Evolutionary conservation across 2,113 vertebrate genomes (phyloP).

Genomic region (Rissa tridactyla): DNA sequence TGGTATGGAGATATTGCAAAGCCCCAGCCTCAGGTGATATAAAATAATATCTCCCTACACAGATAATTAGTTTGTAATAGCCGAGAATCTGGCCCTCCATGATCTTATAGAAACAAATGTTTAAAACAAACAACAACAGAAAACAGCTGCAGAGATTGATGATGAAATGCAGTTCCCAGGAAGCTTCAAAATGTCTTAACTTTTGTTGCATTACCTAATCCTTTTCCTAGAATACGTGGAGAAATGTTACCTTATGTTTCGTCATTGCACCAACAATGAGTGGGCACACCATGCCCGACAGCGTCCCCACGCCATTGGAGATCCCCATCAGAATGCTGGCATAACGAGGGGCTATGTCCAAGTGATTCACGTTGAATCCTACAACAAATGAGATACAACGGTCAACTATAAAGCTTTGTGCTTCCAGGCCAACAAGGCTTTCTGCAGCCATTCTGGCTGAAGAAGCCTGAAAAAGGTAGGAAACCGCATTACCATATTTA

Average conservation of each 20-base stretch:
- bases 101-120: neutral
- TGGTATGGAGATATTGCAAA: neutral
- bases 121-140: neutral
- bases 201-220: neutral
- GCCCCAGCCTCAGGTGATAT: neutral
- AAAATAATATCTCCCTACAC: neutral
- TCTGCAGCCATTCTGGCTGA: neutral
- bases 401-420: neutral
- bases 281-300: constrained; percentile 97
- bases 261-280: constrained; percentile 96
- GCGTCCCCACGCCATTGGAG: constrained; percentile 93
- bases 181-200: neutral
- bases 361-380: constrained; percentile 98
- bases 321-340: constrained; percentile 99
- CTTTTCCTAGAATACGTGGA: neutral
- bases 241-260: constrained; percentile 87
- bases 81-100: neutral
- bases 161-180: neutral
- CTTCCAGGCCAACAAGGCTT: neutral
- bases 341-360: constrained; percentile 97
- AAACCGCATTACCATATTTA: neutral
- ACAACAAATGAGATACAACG: neutral
- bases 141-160: neutral
- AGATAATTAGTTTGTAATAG: neutral
- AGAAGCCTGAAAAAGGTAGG: neutral